phyloP scores from a whole-genome alignment of 2,113 vertebrate species.

The Oxygymnocypris stewartii region DNA sequence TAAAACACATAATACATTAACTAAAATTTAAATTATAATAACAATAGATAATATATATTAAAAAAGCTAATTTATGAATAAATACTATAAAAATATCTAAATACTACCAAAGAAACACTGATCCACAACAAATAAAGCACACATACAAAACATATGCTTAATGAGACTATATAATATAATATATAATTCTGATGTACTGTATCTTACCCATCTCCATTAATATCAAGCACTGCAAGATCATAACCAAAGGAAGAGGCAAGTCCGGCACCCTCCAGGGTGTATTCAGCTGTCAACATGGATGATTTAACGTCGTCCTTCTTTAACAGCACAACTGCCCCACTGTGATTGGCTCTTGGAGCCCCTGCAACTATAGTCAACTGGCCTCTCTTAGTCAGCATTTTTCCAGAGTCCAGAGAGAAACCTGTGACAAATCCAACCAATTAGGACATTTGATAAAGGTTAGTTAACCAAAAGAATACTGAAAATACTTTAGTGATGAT shows the following conservation, averaged over 20 bases:
- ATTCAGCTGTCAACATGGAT: slow-evolving; percentile 72
- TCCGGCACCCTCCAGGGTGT: slow-evolving; percentile 87
- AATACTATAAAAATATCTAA: not conserved
- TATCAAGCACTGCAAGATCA: slow-evolving; percentile 90
- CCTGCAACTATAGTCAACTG: slow-evolving; percentile 93
- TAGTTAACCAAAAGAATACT: not conserved
- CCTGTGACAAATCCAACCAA: slow-evolving; percentile 70
- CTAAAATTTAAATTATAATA: not conserved
- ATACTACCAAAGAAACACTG: not conserved
- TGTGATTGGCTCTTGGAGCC: slow-evolving; percentile 91
- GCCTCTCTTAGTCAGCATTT: slow-evolving; percentile 77
- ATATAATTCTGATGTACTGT: not conserved
- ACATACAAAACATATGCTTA: not conserved
- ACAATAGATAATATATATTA: not conserved
- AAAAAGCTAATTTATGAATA: not conserved
- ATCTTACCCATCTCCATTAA: slow-evolving; percentile 88
- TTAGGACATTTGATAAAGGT: not conserved
- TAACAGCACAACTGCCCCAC: slow-evolving; percentile 88
- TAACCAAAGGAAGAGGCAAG: slow-evolving; percentile 97
- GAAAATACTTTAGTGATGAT: not conserved
- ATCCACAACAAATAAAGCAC: not conserved
- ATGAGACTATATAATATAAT: not conserved
- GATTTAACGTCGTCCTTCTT: slow-evolving; percentile 66
- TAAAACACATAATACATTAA: not conserved
- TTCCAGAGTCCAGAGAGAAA: slow-evolving; percentile 92